phyloP scores from a whole-genome alignment of 2,888 invertebrate genomes.

The Eristalis tenax region DNA sequence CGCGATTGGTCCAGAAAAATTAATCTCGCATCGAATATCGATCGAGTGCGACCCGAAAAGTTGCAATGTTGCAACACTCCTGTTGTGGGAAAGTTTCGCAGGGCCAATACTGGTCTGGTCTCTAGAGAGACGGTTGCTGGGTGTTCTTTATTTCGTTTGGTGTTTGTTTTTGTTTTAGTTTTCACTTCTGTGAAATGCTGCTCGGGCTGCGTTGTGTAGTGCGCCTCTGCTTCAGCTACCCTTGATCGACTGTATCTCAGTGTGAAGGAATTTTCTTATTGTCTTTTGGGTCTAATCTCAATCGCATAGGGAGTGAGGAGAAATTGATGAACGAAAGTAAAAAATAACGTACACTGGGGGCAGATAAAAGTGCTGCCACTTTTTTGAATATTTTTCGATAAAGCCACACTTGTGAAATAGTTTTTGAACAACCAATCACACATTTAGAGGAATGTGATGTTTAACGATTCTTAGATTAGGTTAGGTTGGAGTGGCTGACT shows the following conservation, averaged over 20 bases:
- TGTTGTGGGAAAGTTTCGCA: constrained; percentile 42
- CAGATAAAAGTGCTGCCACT: background rate
- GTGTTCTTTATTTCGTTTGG: background rate
- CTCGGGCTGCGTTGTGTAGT: background rate
- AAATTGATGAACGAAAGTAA: background rate
- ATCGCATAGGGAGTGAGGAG: background rate
- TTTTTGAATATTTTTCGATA: background rate
- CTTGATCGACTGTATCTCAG: background rate
- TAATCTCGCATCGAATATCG: constrained; percentile 72
- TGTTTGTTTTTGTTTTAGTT: constrained; percentile 9
- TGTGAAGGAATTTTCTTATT: background rate
- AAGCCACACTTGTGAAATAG: background rate
- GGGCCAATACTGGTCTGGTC: constrained; percentile 33
- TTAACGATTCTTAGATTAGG: too few relatives aligned
- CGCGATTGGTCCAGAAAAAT: constrained; percentile 74
- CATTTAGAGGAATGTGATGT: too few relatives aligned
- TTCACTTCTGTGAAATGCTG: background rate
- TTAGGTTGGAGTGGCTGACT: too few relatives aligned
- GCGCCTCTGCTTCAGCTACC: background rate
- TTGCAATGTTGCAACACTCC: constrained; percentile 67
- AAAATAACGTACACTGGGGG: background rate
- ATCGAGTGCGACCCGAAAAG: constrained; percentile 69
- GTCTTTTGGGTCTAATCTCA: background rate
- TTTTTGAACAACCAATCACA: too few relatives aligned
- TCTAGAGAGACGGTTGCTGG: constrained; percentile 9